Percentiles rank a stretch among this genome's conserved stretches.
Evolutionary conservation across 2,888 invertebrate genomes (phyloP).

Genomic region (Metallyticus violacea): DNA sequence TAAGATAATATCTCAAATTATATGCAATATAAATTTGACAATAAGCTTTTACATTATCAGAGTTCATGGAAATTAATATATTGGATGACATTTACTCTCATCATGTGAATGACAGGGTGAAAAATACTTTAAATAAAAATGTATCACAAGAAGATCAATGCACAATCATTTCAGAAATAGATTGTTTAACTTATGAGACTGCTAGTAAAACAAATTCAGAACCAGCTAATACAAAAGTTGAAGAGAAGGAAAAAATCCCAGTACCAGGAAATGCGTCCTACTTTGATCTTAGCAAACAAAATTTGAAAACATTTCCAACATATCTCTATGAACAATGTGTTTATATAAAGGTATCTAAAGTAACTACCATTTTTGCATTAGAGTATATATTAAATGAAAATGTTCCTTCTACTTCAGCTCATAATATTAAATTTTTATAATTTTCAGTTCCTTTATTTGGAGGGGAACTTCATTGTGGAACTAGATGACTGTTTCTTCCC

Average conservation of each 20-base stretch:
- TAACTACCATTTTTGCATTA: not conserved
- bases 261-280: not conserved
- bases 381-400: not conserved
- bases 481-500: conserved; percentile 60
- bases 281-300: not conserved
- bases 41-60: too few relatives aligned
- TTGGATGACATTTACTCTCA: not conserved
- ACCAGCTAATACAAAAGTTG: not conserved
- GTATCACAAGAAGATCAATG: not conserved
- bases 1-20: too few relatives aligned
- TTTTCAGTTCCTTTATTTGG: conserved; percentile 48
- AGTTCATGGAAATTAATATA: too few relatives aligned
- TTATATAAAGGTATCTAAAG: not conserved
- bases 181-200: not conserved
- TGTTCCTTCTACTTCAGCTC: not conserved
- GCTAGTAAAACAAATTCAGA: not conserved
- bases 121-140: not conserved
- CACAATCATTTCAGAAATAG: not conserved
- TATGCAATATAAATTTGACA: too few relatives aligned
- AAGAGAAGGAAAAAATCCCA: not conserved
- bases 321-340: not conserved
- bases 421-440: too few relatives aligned
- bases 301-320: not conserved
- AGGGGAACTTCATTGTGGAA: conserved; percentile 53
- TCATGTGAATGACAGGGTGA: not conserved